Evolutionary conservation across 2,797 vertebrate genomes (phyloP), one percentile per base, ranked within the genome.

Genomic region (Epinephelus coioides): DNA sequence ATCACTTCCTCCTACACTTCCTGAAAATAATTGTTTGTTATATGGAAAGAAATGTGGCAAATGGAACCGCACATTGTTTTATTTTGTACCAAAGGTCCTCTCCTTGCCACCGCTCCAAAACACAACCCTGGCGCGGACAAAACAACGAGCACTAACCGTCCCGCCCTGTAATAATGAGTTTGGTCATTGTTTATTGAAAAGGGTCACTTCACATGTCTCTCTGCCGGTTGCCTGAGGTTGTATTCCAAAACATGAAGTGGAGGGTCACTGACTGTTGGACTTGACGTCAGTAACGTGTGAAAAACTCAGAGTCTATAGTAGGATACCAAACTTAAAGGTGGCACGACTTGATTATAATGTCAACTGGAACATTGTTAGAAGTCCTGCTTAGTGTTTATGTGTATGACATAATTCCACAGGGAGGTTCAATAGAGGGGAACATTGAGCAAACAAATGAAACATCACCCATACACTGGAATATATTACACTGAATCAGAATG

Each of bases 281-380:
- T 51, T 18, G 40, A 1, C 50, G 61, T 82, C 18, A 82, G 66
- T 66, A 9, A 70, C 62, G 50, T 74, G 65, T 76, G 71, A 30
- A 64, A 74, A 85, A 73, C 57, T 43, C 17, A 56, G 19, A 71
- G 76, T 56, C 38, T 18, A 12, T 14, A 71, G 65, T 80, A 65
- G 57, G 70, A 72, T 59, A 59, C 23, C 6, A n/a, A 75, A 85
- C 63, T 63, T 51, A 69, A 74, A 86, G 71, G 85, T 89, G 84
- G 63, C 83, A 86, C 3, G 50, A 66, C 81, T 89, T 82, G 69
- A 92, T 92, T 90, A 69, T 83, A 87, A 91, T 92, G 88, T 92
- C 81, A 90, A 86, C 72, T 92, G 90, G 86, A 94, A 91, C 81
- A 86, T 89, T 77, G 87, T 81, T 79, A 69, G 60, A 78, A 86